These are phyloP conservation scores for Hipposideros armiger DNA, from an alignment of 2,113 vertebrate species.

Conservation along the genomic window DNA sequence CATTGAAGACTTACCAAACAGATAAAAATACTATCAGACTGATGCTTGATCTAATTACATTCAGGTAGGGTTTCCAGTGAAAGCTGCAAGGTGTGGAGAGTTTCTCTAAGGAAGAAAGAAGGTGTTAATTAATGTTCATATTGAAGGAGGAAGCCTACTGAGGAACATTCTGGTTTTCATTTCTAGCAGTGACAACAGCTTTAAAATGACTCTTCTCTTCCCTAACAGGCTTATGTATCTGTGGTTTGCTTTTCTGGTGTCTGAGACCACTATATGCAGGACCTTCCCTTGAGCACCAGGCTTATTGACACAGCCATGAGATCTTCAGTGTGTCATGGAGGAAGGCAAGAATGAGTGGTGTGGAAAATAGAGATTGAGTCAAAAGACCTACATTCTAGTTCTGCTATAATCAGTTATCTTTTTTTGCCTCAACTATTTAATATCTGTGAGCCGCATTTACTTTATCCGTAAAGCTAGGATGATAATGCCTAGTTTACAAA, in stretches of 20 bases:
- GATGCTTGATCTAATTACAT: neutral
- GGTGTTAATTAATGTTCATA: neutral
- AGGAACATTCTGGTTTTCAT: neutral
- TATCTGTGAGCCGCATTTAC: neutral
- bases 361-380: neutral
- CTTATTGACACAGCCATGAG: neutral
- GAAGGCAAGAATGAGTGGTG: neutral
- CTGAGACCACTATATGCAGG: neutral
- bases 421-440: neutral
- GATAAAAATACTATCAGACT: constrained; percentile 5
- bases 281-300: neutral
- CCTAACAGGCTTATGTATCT: neutral
- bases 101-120: neutral
- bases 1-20: neutral
- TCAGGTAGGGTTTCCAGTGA: neutral
- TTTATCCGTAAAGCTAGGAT: neutral
- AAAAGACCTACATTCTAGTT: neutral
- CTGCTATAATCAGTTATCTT: neutral
- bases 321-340: neutral
- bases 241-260: neutral
- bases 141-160: neutral
- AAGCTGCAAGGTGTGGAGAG: neutral
- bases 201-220: neutral
- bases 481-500: neutral
- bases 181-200: neutral